Percentiles rank a stretch among this genome's conserved stretches.
Conservation (phyloP, 2,797 vertebrate species). For the Bryconaethiops microstoma region DNA sequence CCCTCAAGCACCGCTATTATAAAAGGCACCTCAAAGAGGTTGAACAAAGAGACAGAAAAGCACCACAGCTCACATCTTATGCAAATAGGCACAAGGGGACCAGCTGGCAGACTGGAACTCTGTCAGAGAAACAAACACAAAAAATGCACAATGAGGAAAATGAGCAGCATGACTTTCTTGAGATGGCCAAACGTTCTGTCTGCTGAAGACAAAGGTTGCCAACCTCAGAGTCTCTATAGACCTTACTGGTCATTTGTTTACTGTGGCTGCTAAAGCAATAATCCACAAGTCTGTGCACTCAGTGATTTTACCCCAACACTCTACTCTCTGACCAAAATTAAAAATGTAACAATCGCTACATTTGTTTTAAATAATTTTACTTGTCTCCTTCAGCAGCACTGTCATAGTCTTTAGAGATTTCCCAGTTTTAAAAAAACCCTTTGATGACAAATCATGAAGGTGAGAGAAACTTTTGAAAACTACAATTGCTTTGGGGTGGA, state of each 20-base stretch:
- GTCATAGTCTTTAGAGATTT: too few species aligned
- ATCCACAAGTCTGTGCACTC: not conserved
- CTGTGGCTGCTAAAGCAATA: not conserved
- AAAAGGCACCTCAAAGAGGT: not conserved
- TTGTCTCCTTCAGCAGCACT: too few species aligned
- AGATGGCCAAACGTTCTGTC: not conserved
- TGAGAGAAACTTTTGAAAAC: too few species aligned
- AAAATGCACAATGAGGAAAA: not conserved
- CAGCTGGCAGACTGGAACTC: slow-evolving; percentile 8
- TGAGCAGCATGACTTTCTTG: not conserved
- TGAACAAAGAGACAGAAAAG: slow-evolving; percentile 14
- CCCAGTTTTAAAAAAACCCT: too few species aligned
- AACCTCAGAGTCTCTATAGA: not conserved
- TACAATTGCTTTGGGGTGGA: too few species aligned
- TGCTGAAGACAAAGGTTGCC: not conserved
- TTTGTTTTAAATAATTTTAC: too few species aligned
- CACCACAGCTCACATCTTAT: not conserved
- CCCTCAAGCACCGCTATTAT: not conserved
- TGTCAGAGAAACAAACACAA: slow-evolving; percentile 4
- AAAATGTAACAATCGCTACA: too few species aligned
- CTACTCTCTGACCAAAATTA: too few species aligned
- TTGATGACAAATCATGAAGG: too few species aligned
- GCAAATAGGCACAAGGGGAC: not conserved
- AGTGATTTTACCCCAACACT: too few species aligned
- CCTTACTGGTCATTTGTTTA: not conserved